phyloP scores from a whole-genome alignment of 2,113 vertebrate genomes.

The Condylura cristata region DNA sequence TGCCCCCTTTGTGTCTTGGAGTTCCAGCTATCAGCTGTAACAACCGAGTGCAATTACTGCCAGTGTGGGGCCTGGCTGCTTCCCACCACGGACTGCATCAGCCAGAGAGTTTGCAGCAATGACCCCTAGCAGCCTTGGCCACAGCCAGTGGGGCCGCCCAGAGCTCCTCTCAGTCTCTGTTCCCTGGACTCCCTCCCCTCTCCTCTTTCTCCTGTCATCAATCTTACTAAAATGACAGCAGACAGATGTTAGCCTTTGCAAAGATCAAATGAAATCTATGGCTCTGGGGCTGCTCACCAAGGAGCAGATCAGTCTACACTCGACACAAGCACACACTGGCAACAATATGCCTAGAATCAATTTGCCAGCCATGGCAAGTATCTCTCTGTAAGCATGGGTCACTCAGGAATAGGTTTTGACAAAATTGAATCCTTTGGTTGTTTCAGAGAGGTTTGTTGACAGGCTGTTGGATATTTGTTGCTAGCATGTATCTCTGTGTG shows the following conservation, averaged over 20 bases:
- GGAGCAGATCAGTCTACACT: constrained; percentile 85
- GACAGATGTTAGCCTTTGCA: constrained; percentile 99
- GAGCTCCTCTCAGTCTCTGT: constrained; percentile 73
- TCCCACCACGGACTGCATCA: constrained; percentile 17
- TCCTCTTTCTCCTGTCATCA: constrained; percentile 94
- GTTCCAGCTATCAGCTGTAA: constrained; percentile 73
- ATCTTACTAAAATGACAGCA: constrained; percentile 99
- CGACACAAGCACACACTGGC: constrained; percentile 78
- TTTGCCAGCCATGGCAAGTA: constrained; percentile 83
- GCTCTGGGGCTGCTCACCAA: constrained; percentile 94
- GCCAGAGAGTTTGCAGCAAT: constrained; percentile 62
- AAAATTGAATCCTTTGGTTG: constrained; percentile 80
- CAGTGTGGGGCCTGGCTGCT: constrained; percentile 56
- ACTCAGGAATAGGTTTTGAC: constrained; percentile 88
- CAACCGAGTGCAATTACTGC: constrained; percentile 76
- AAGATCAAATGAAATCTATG: constrained; percentile 99
- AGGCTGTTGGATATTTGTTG: not conserved
- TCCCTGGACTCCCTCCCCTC: constrained; percentile 77
- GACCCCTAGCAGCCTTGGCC: constrained; percentile 80
- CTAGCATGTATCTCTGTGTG: not conserved
- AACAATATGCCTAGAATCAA: constrained; percentile 80
- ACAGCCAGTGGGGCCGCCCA: constrained; percentile 68
- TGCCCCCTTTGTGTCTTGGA: constrained; percentile 68
- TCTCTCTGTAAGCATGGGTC: constrained; percentile 76
- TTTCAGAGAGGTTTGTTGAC: not conserved